Evolutionary conservation across 2,888 invertebrate species (phyloP).

Genomic region (Lydus trimaculatus): DNA sequence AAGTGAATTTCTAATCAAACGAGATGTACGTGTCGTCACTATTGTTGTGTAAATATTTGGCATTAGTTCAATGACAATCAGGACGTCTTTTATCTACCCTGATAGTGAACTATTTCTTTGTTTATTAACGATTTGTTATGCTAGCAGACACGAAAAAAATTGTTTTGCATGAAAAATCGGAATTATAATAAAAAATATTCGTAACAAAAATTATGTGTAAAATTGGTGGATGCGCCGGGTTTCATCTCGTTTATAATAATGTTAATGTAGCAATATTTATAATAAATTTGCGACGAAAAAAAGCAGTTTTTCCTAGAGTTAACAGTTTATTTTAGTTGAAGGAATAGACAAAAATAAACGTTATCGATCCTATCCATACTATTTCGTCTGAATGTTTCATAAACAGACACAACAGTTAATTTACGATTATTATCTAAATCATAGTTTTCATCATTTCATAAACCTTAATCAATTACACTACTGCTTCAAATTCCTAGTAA

Average conservation of each 20-base stretch:
- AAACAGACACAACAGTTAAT: no score
- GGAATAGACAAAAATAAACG: no score
- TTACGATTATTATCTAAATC: no score
- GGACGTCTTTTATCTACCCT: neutral
- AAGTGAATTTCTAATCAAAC: neutral
- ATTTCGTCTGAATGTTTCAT: no score
- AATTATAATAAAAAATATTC: neutral
- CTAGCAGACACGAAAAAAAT: no score
- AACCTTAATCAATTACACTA: neutral
- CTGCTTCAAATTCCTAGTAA: neutral
- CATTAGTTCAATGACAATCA: neutral
- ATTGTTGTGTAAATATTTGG: neutral
- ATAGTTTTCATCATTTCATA: neutral
- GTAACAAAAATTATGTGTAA: neutral
- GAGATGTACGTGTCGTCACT: neutral
- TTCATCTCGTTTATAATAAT: no score
- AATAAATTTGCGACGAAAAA: no score
- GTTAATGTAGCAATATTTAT: no score
- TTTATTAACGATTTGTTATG: neutral
- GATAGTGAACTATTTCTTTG: neutral
- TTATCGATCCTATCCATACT: no score
- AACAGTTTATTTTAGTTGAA: no score
- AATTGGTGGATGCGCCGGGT: constrained; percentile 3
- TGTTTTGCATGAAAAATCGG: no score
- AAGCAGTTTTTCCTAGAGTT: no score